Conservation (phyloP, 1,140 invertebrate species). For the Drosophila burlai region DNA sequence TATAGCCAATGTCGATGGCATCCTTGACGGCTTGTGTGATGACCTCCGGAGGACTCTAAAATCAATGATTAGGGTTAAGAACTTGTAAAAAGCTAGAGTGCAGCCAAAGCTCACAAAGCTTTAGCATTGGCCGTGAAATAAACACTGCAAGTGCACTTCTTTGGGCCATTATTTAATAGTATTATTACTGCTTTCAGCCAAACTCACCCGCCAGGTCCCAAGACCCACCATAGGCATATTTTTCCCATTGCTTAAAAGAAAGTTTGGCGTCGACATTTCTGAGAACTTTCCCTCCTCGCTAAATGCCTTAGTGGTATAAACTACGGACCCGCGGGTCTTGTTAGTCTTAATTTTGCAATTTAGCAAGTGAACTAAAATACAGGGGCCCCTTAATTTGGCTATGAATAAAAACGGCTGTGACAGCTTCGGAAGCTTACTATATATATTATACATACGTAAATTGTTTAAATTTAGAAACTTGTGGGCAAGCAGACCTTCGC, state of each 20-base stretch:
- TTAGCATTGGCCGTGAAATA: constrained; percentile 53
- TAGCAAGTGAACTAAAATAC: constrained; percentile 45
- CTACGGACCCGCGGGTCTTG: neutral
- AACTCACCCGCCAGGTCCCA: constrained; percentile 91
- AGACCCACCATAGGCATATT: constrained; percentile 90
- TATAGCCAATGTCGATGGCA: constrained; percentile 91
- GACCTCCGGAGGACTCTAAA: constrained; percentile 90
- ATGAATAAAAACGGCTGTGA: constrained; percentile 54
- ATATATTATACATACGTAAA: constrained; percentile 38
- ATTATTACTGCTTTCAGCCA: neutral
- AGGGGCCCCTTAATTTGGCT: constrained; percentile 50
- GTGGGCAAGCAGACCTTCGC: constrained; percentile 32
- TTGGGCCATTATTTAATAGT: constrained; percentile 53
- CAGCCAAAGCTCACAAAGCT: constrained; percentile 46
- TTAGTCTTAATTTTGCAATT: constrained; percentile 36
- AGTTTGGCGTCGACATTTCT: constrained; percentile 82
- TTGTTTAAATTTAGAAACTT: constrained; percentile 71
- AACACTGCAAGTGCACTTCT: neutral
- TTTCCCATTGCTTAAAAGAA: constrained; percentile 89
- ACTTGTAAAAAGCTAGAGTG: constrained; percentile 11
- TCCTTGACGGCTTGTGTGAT: constrained; percentile 90
- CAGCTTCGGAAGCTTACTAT: constrained; percentile 34
- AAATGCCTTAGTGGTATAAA: neutral
- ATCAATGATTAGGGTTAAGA: constrained; percentile 21
- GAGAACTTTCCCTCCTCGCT: neutral